Percentiles rank a stretch among this genome's conserved stretches.
These are phyloP conservation scores for Pipistrellus pygmaeus DNA, from an alignment of 2,797 vertebrate species.

Conservation along the genomic window DNA sequence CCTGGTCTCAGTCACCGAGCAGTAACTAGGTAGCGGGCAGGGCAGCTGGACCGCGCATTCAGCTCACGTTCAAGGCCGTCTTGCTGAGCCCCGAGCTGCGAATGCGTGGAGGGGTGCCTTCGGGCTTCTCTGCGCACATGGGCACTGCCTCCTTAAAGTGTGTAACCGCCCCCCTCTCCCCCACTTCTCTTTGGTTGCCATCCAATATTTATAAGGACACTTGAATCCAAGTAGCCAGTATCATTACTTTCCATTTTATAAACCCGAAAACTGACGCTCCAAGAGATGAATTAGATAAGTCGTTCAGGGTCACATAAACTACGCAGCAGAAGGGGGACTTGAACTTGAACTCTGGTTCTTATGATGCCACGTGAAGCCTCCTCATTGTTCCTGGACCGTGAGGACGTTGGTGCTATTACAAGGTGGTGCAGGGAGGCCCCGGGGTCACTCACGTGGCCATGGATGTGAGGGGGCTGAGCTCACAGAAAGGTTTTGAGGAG, in stretches of 20 bases:
- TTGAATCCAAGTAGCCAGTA: neutral
- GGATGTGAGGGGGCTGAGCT: neutral
- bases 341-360: neutral
- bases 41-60: fast-evolving
- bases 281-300: neutral
- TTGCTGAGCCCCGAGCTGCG: neutral
- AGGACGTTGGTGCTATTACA: neutral
- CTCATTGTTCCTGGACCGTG: neutral
- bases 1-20: neutral
- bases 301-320: neutral
- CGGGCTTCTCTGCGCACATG: neutral
- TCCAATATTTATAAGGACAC: neutral
- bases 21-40: neutral
- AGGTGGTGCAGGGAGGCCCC: neutral
- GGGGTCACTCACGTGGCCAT: neutral
- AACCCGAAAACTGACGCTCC: neutral
- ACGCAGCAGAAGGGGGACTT: neutral
- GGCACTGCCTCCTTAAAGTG: neutral
- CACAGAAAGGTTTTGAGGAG: neutral
- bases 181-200: neutral
- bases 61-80: too few relatives aligned
- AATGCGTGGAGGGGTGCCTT: too few relatives aligned
- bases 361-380: fast-evolving
- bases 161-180: fast-evolving
- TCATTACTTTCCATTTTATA: neutral